These are phyloP conservation scores for Notodonta dromedarius DNA, from an alignment of 2,888 invertebrate genomes.

Conservation along the genomic window DNA sequence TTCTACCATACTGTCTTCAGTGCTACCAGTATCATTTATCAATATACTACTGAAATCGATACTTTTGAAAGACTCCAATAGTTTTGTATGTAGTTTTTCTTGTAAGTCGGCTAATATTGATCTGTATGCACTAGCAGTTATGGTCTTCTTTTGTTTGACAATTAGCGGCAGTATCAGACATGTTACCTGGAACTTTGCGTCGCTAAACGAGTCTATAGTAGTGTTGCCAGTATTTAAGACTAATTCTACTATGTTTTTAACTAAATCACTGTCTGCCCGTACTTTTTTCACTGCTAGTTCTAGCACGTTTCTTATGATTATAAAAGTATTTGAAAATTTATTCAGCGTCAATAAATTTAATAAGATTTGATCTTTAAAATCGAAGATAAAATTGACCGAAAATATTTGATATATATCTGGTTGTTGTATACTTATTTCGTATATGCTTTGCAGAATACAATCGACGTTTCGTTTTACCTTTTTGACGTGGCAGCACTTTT, in stretches of 20 bases:
- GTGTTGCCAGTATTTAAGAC: conserved; percentile 55
- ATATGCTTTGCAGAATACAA: conserved; percentile 60
- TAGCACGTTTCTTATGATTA: conserved; percentile 62
- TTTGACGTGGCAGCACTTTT: conserved; percentile 62
- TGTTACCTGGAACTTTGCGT: conserved; percentile 71
- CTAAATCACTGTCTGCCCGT: conserved; percentile 63
- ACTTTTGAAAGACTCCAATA: conserved; percentile 67
- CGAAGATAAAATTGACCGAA: conserved; percentile 63
- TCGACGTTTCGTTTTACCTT: conserved; percentile 64
- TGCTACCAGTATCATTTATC: conserved; percentile 43
- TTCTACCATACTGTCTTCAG: conserved; percentile 57
- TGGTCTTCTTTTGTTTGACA: conserved; percentile 70
- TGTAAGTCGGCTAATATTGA: conserved; percentile 73
- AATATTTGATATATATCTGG: conserved; percentile 76
- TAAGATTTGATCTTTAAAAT: conserved; percentile 57
- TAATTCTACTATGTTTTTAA: conserved; percentile 66
- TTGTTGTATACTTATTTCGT: conserved; percentile 66
- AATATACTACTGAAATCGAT: conserved; percentile 59
- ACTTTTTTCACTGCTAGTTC: conserved; percentile 74
- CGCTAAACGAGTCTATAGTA: conserved; percentile 62
- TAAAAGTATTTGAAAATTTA: conserved; percentile 60
- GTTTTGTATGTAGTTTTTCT: conserved; percentile 66
- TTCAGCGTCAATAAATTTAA: conserved; percentile 66
- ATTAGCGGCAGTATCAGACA: conserved; percentile 70
- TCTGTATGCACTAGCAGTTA: conserved; percentile 65